Conservation (phyloP, 2,888 invertebrate species). For the Gerris lacustris region DNA sequence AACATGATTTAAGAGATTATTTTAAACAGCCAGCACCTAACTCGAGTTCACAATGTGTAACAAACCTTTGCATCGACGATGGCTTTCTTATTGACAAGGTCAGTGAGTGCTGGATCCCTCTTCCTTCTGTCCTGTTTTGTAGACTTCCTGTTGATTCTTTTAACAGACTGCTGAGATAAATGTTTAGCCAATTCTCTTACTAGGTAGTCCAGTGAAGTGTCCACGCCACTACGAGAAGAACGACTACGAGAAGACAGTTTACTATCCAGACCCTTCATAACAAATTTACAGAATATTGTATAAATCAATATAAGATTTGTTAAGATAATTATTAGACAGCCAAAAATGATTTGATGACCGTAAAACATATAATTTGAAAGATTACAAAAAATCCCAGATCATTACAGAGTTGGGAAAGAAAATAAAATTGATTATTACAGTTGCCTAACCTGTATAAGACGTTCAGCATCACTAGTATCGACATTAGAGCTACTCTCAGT, state of each 20-base stretch:
- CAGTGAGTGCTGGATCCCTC: slow-evolving; percentile 20
- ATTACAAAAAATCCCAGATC: too few relatives aligned
- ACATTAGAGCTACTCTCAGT: slow-evolving; percentile 39
- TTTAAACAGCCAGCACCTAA: too few relatives aligned
- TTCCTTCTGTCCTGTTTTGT: slow-evolving; percentile 24
- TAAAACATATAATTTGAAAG: too few relatives aligned
- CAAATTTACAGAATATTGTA: too few relatives aligned
- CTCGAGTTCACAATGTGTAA: too few relatives aligned
- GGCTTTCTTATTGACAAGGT: slow-evolving; percentile 26
- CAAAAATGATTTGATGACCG: too few relatives aligned
- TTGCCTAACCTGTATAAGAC: slow-evolving; percentile 54
- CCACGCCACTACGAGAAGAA: slow-evolving; percentile 34
- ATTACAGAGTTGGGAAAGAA: too few relatives aligned
- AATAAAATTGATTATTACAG: too few relatives aligned
- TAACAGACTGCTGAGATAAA: slow-evolving; percentile 34
- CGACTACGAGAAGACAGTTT: slow-evolving; percentile 47
- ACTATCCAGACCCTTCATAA: slow-evolving; percentile 35
- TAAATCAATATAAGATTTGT: too few relatives aligned
- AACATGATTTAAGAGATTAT: too few relatives aligned
- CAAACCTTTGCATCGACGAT: slow-evolving; percentile 23
- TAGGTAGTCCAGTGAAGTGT: slow-evolving; percentile 51
- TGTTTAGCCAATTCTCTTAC: slow-evolving; percentile 61
- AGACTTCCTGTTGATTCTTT: slow-evolving; percentile 26
- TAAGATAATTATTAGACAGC: too few relatives aligned
- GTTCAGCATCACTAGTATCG: slow-evolving; percentile 51